phyloP scores from a whole-genome alignment of 2,797 vertebrate species.

The Lepilemur ruficaudatus region DNA sequence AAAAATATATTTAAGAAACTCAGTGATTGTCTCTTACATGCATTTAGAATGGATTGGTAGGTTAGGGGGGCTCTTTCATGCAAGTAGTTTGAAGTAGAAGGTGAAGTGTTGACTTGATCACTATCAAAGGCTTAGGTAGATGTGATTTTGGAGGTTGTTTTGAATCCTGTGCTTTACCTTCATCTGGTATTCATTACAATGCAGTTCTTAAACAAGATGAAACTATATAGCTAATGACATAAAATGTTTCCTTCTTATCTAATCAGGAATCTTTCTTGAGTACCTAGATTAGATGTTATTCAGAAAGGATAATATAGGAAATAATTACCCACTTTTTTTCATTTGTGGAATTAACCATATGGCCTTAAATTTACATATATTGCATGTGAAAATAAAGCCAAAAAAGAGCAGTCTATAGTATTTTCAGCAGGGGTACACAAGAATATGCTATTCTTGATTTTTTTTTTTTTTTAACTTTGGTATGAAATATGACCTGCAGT shows the following conservation, averaged over 20 bases:
- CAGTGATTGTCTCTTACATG: neutral
- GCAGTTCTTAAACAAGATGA: conserved; percentile 76
- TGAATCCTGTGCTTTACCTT: conserved; percentile 69
- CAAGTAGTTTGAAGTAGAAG: conserved; percentile 5
- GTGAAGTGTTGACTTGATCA: neutral
- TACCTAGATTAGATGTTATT: conserved; percentile 82
- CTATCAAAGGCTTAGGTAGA: neutral
- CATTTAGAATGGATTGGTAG: neutral
- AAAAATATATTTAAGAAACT: neutral
- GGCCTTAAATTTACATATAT: conserved; percentile 70
- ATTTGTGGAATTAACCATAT: conserved; percentile 79
- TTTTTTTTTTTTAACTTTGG: neutral
- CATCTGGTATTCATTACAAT: conserved; percentile 80
- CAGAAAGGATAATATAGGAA: conserved; percentile 80
- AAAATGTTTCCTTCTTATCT: conserved; percentile 81
- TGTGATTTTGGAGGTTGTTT: conserved; percentile 46
- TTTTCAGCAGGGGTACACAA: neutral
- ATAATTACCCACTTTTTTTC: conserved; percentile 80
- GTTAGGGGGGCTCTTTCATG: neutral
- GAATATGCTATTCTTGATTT: neutral
- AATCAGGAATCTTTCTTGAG: conserved; percentile 82
- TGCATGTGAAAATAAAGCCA: conserved; percentile 75
- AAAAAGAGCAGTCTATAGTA: conserved; percentile 54
- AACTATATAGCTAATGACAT: conserved; percentile 82
- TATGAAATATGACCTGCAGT: neutral